phyloP scores from a whole-genome alignment of 2,113 vertebrate species.

The Epinephelus moara region DNA sequence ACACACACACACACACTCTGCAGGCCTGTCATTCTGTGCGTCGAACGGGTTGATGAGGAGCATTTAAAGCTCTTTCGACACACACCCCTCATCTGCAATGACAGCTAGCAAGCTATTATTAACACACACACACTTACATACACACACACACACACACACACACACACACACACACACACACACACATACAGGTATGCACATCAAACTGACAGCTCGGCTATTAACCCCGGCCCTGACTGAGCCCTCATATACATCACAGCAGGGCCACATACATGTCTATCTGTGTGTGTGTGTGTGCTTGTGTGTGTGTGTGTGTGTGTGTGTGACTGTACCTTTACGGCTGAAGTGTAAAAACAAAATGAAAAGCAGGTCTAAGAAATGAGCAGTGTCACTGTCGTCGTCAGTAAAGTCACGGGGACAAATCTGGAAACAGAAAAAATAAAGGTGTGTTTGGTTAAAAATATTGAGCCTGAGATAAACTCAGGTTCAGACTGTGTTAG shows the following conservation, averaged over 20 bases:
- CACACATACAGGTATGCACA: conserved; percentile 55
- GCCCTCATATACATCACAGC: conserved; percentile 51
- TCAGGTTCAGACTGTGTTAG: too few species aligned
- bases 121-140: conserved; percentile 14
- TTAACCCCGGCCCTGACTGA: conserved; percentile 60
- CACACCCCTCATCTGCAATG: conserved; percentile 69
- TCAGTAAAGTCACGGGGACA: background rate
- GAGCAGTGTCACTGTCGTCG: background rate
- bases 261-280: background rate
- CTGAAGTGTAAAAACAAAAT: conserved; percentile 27
- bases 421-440: conserved; percentile 5
- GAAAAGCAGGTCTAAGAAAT: background rate
- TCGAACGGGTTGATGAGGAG: conserved; percentile 48
- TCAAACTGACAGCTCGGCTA: conserved; percentile 65
- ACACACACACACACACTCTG: conserved; percentile 9
- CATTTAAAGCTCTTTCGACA: conserved; percentile 64
- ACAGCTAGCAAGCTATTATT: conserved; percentile 72
- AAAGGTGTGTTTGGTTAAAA: too few species aligned
- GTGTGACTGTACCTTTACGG: conserved; percentile 3
- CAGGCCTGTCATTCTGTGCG: conserved; percentile 57
- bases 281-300: background rate
- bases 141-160: background rate
- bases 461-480: background rate
- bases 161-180: conserved; percentile 37
- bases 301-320: conserved; percentile 8